A percentile compares a stretch with the other conserved stretches of the same genome.
Evolutionary conservation across 2,797 vertebrate genomes (phyloP).

Genomic region (Pseudomugil tenellus): DNA sequence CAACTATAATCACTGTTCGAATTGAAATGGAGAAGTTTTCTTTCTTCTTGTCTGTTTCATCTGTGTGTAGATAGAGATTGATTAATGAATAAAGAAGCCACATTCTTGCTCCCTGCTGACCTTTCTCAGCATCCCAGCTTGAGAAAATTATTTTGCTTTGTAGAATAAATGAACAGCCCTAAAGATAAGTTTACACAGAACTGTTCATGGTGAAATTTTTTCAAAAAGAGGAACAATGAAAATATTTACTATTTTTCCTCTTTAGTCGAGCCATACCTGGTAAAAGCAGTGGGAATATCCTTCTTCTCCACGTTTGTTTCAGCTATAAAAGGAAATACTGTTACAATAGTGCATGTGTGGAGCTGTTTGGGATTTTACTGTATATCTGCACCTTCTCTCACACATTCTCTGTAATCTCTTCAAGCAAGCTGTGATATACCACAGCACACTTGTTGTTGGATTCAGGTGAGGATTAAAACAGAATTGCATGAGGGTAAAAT

Average conservation of each 20-base stretch:
- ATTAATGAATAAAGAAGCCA: constrained; percentile 12
- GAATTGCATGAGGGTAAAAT: constrained; percentile 2
- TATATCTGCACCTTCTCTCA: not conserved
- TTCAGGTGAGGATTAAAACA: constrained; percentile 12
- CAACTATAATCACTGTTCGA: not conserved
- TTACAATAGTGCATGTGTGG: not conserved
- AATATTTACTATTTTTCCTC: not conserved
- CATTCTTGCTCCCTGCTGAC: constrained; percentile 17
- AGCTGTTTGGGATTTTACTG: constrained; percentile 24
- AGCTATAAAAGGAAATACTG: constrained; percentile 9
- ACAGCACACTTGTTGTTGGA: not conserved
- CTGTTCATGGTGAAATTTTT: not conserved
- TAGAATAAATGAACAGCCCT: not conserved
- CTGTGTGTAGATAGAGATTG: not conserved
- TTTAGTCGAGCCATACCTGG: not conserved
- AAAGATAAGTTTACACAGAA: not conserved
- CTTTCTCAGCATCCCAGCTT: not conserved
- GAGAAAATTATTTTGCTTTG: not conserved
- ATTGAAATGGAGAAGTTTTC: not conserved
- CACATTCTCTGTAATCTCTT: constrained; percentile 26
- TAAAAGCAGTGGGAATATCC: constrained; percentile 4
- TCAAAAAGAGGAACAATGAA: not conserved
- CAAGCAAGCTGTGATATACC: not conserved
- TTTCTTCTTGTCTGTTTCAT: not conserved
- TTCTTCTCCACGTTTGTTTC: not conserved